phyloP scores from a whole-genome alignment of 2,888 invertebrate species.

The Synanthedon vespiformis region DNA sequence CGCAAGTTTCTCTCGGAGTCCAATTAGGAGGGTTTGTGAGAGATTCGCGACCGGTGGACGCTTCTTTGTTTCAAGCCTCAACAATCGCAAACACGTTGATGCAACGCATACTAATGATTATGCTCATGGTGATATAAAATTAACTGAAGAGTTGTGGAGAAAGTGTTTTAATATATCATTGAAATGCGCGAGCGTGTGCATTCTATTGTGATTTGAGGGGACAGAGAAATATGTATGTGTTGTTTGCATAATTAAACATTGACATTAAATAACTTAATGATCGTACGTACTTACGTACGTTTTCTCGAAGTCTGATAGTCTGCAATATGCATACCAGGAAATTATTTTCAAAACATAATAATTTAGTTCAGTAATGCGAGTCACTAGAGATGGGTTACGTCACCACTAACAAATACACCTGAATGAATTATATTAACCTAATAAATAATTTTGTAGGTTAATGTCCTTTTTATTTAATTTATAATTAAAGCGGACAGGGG shows the following conservation, averaged over 20 bases:
- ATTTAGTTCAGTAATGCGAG: conserved; percentile 1
- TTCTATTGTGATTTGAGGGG: not conserved
- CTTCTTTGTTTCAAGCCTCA: conserved; percentile 50
- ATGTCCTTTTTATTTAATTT: too few species aligned
- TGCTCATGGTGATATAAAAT: conserved; percentile 38
- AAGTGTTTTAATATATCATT: conserved; percentile 14
- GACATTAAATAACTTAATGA: not conserved
- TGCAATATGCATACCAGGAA: conserved; percentile 25
- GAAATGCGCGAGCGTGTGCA: not conserved
- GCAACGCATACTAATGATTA: conserved; percentile 25
- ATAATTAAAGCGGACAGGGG: too few species aligned
- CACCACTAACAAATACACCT: not conserved
- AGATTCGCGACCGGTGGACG: conserved; percentile 38
- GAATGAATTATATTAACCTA: too few species aligned
- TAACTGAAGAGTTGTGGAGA: conserved; percentile 29
- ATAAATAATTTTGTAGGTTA: too few species aligned
- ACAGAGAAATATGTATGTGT: not conserved
- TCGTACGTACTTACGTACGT: too few species aligned
- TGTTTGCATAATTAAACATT: not conserved
- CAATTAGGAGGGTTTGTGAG: conserved; percentile 60
- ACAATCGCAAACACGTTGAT: conserved; percentile 36
- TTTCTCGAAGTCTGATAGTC: conserved; percentile 6
- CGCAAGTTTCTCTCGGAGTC: conserved; percentile 54
- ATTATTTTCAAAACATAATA: conserved; percentile 28
- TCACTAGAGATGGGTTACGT: conserved; percentile 11